These are phyloP conservation scores for Drosophila biarmipes DNA, from an alignment of 1,140 invertebrate species.

Conservation along the genomic window DNA sequence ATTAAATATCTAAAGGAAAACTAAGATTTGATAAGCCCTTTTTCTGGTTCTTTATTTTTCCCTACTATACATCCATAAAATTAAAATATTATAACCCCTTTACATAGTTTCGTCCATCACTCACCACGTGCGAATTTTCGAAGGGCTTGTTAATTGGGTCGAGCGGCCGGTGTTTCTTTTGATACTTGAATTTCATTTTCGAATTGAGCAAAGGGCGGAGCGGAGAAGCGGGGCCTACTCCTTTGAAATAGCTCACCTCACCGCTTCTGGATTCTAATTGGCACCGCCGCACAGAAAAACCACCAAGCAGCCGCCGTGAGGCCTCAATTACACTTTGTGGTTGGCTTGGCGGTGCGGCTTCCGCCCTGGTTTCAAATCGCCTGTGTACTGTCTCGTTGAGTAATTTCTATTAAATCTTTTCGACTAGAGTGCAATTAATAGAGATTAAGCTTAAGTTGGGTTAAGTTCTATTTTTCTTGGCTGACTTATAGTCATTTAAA, in stretches of 20 bases:
- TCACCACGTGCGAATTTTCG: slow-evolving; percentile 39
- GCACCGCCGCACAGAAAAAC: slow-evolving; percentile 13
- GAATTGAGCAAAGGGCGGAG: slow-evolving; percentile 9
- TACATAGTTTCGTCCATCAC: slow-evolving; percentile 4
- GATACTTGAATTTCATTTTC: slow-evolving; percentile 76
- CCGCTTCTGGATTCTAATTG: slow-evolving; percentile 46
- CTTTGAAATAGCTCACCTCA: slow-evolving; percentile 12
- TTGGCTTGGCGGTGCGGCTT: background rate
- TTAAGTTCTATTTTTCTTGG: background rate
- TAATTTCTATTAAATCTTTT: slow-evolving; percentile 27
- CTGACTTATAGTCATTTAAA: too few species aligned
- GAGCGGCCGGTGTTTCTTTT: slow-evolving; percentile 53
- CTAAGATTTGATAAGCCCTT: too few species aligned
- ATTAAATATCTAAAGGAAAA: too few species aligned
- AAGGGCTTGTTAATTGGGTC: slow-evolving; percentile 57
- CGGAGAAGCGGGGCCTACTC: slow-evolving; percentile 6
- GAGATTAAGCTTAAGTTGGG: background rate
- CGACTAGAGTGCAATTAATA: slow-evolving; percentile 27
- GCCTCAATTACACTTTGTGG: slow-evolving; percentile 53
- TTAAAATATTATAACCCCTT: background rate
- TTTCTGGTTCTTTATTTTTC: too few species aligned
- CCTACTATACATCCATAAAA: background rate
- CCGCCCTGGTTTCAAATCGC: slow-evolving; percentile 2
- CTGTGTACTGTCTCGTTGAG: slow-evolving; percentile 2
- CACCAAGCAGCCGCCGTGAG: slow-evolving; percentile 22